These are phyloP conservation scores for Chrosomus eos DNA, from an alignment of 2,797 vertebrate genomes.

Conservation along the genomic window DNA sequence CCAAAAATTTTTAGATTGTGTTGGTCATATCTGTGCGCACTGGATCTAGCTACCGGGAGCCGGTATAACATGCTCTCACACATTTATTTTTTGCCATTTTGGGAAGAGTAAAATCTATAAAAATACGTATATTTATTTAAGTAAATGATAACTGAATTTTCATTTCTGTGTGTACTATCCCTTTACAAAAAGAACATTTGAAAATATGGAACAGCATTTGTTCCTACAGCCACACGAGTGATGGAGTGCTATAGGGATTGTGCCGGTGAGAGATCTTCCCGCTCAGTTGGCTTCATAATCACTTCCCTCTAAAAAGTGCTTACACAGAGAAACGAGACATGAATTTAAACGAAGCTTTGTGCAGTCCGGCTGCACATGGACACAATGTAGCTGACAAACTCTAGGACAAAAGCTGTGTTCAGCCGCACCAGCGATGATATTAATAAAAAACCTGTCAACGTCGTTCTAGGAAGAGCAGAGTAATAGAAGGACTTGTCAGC, in stretches of 20 bases:
- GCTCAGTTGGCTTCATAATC: slow-evolving; percentile 21
- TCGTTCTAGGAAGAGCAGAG: background rate
- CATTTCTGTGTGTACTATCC: too few species aligned
- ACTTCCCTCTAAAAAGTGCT: slow-evolving; percentile 26
- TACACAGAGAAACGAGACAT: slow-evolving; percentile 21
- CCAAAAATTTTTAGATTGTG: too few species aligned
- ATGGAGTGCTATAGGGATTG: background rate
- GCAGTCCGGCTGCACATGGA: background rate
- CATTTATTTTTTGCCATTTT: too few species aligned
- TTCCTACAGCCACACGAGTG: background rate
- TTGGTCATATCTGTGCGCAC: too few species aligned
- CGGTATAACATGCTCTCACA: too few species aligned
- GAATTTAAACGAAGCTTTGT: slow-evolving; percentile 26
- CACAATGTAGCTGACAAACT: background rate
- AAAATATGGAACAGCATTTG: background rate
- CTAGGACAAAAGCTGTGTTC: background rate
- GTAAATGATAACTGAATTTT: too few species aligned
- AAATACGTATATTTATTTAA: too few species aligned
- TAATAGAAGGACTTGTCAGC: background rate
- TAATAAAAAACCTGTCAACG: slow-evolving; percentile 3
- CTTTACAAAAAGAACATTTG: background rate
- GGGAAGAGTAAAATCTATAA: too few species aligned
- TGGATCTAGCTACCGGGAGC: too few species aligned
- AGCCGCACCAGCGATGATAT: background rate
- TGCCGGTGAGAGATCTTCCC: slow-evolving; percentile 15